A percentile compares a stretch with the other conserved stretches of the same genome.
phyloP scores from a whole-genome alignment of 1,140 invertebrate species.

The Acromyrmex heyeri region DNA sequence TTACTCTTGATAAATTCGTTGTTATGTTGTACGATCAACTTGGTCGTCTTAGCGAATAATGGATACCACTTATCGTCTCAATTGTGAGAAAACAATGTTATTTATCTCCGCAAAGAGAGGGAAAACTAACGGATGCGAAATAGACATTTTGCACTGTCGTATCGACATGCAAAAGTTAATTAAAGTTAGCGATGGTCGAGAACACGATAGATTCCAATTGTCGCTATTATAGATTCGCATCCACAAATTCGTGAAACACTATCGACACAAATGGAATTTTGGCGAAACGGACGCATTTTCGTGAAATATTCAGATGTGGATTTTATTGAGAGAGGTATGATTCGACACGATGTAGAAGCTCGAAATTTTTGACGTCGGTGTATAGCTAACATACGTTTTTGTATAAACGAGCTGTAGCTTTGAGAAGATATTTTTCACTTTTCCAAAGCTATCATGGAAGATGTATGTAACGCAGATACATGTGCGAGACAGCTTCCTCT shows the following conservation, averaged over 20 bases:
- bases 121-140: background rate
- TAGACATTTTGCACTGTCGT: background rate
- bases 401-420: background rate
- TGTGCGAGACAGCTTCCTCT: background rate
- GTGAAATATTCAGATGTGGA: background rate
- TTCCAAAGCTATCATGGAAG: background rate
- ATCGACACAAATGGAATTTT: conserved; percentile 6
- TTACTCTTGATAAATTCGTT: background rate
- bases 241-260: conserved; percentile 17
- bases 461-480: background rate
- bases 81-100: background rate
- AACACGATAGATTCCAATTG: conserved; percentile 3
- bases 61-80: no score
- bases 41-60: background rate
- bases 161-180: conserved; percentile 12
- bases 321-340: background rate
- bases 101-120: background rate
- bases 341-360: background rate
- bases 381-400: background rate
- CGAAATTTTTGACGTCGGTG: background rate
- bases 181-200: background rate
- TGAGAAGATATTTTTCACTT: background rate
- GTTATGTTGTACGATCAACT: background rate
- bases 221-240: background rate
- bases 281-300: background rate